These are phyloP conservation scores for Vultur gryphus DNA, from an alignment of 2,797 vertebrate species.

Conservation along the genomic window DNA sequence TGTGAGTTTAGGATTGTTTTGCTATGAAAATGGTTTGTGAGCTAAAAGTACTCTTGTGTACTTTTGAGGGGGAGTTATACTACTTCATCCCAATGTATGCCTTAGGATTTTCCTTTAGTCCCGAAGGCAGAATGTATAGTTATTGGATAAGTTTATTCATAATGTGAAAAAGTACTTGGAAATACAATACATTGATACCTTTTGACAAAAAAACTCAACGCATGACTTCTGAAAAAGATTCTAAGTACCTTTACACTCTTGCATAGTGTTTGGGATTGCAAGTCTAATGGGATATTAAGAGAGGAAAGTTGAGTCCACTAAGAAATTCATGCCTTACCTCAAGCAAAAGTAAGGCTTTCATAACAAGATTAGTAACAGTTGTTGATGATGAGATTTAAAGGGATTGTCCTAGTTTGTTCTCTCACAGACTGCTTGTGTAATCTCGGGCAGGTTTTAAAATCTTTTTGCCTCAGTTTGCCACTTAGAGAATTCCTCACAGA, in stretches of 20 bases:
- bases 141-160: not conserved
- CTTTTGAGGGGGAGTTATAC: not conserved
- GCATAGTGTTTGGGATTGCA: not conserved
- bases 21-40: not conserved
- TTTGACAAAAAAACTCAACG: not conserved
- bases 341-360: not conserved
- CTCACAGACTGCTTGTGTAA: not conserved
- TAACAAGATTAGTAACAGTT: not conserved
- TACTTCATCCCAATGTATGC: not conserved
- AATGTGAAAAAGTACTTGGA: not conserved
- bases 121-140: not conserved
- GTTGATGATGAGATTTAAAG: not conserved
- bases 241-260: not conserved
- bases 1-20: not conserved
- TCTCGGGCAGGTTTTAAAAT: not conserved
- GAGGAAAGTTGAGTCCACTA: not conserved
- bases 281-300: not conserved
- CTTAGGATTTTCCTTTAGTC: not conserved
- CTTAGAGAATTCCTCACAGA: not conserved
- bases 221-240: not conserved
- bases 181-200: not conserved
- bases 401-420: constrained; percentile 21
- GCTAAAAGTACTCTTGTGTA: not conserved
- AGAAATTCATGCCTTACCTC: not conserved
- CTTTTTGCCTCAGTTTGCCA: not conserved